Conservation (phyloP, 2,113 vertebrate genomes). For the Pungitius pungitius region DNA sequence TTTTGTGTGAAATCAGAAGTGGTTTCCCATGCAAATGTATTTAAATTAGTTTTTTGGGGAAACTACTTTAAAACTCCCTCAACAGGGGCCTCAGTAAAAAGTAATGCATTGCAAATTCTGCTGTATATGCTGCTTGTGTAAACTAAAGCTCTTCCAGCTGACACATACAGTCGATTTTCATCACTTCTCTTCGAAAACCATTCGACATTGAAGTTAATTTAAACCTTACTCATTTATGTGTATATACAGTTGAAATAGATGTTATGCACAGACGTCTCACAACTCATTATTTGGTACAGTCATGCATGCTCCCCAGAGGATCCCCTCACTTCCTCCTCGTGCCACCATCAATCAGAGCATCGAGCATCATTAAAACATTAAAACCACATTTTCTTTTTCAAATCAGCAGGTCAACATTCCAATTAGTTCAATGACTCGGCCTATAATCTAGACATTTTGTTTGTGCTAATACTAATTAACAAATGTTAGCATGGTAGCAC, state of each 20-base stretch:
- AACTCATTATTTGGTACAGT: not conserved
- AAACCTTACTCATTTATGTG: not conserved
- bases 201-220: not conserved
- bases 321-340: not conserved
- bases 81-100: not conserved
- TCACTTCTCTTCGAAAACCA: not conserved
- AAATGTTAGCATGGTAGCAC: not conserved
- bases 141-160: not conserved
- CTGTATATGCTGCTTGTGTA: not conserved
- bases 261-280: not conserved
- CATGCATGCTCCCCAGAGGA: not conserved
- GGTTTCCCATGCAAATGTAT: not conserved
- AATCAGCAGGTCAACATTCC: not conserved
- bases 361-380: no score
- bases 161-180: not conserved
- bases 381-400: not conserved
- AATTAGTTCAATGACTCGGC: not conserved
- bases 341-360: no score
- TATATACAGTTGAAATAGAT: not conserved
- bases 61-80: not conserved
- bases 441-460: not conserved
- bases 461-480: not conserved
- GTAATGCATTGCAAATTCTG: not conserved
- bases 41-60: constrained; percentile 4
- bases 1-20: constrained; percentile 2